Evolutionary conservation across 2,888 invertebrate genomes (phyloP).

Genomic region (Ormyrus pomaceus): DNA sequence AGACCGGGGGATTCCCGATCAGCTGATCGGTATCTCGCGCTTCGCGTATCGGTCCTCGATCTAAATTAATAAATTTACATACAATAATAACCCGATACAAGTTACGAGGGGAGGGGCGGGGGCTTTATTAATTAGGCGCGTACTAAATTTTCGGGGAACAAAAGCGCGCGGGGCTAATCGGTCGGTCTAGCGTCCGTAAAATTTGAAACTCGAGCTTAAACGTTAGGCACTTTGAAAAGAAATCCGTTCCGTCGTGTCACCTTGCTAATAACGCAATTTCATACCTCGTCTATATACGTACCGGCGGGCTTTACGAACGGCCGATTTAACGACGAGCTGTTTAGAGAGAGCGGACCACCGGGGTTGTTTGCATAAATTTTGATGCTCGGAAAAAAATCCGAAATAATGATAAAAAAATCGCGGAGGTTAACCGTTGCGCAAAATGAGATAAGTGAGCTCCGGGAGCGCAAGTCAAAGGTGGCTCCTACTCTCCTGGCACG

Average conservation of each 20-base stretch:
- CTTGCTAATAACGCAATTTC: constrained; percentile 53
- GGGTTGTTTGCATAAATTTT: constrained; percentile 60
- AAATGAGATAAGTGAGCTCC: background rate
- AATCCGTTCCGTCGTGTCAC: constrained; percentile 52
- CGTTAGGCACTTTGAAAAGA: constrained; percentile 34
- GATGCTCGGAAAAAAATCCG: background rate
- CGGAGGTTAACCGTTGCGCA: background rate
- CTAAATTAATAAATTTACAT: no score
- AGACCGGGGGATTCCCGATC: background rate
- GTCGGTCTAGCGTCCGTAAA: constrained; percentile 18
- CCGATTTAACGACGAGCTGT: constrained; percentile 61
- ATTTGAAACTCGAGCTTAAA: constrained; percentile 40
- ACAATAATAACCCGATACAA: no score
- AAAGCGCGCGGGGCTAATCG: background rate
- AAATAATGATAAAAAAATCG: constrained; percentile 22
- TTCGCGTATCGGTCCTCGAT: background rate
- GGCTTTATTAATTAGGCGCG: no score
- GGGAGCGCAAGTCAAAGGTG: background rate
- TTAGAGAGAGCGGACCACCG: constrained; percentile 68
- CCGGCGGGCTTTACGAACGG: constrained; percentile 40
- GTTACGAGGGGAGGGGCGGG: no score
- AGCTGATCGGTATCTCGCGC: constrained; percentile 11
- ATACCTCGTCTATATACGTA: constrained; percentile 51
- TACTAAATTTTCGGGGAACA: background rate
- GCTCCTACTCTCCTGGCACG: no score